phyloP scores from a whole-genome alignment of 2,888 invertebrate species.

The Conus canariensis region DNA sequence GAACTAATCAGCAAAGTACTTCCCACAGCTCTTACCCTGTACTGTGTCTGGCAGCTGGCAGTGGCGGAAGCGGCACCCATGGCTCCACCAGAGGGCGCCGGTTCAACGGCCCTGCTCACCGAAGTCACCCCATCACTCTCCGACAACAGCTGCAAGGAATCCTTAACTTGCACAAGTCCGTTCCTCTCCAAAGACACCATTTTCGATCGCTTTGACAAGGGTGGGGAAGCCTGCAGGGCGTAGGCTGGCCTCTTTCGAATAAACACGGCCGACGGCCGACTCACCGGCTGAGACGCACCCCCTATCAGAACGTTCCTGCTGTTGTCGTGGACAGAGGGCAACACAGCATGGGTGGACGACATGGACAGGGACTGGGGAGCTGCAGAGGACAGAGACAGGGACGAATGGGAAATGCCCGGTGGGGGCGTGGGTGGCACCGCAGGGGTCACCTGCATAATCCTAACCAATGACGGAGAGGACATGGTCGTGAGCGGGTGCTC shows the following conservation, averaged over 20 bases:
- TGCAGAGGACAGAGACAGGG: background rate
- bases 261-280: too few relatives aligned
- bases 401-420: background rate
- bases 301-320: too few relatives aligned
- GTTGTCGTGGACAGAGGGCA: too few relatives aligned
- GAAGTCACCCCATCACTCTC: background rate
- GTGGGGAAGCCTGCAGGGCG: background rate
- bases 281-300: too few relatives aligned
- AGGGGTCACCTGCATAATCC: background rate
- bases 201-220: background rate
- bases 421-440: background rate
- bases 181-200: conserved; percentile 32
- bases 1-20: too few relatives aligned
- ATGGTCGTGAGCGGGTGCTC: background rate
- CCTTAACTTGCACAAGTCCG: conserved; percentile 31
- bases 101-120: background rate
- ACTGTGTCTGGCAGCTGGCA: background rate
- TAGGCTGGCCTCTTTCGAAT: too few relatives aligned
- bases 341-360: too few relatives aligned
- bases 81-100: background rate
- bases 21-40: background rate
- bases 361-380: background rate
- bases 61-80: background rate
- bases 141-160: background rate
- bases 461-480: background rate